Base-by-base conservation (phyloP, 2,797 vertebrate species). In the Notamacropus eugenii region DNA sequence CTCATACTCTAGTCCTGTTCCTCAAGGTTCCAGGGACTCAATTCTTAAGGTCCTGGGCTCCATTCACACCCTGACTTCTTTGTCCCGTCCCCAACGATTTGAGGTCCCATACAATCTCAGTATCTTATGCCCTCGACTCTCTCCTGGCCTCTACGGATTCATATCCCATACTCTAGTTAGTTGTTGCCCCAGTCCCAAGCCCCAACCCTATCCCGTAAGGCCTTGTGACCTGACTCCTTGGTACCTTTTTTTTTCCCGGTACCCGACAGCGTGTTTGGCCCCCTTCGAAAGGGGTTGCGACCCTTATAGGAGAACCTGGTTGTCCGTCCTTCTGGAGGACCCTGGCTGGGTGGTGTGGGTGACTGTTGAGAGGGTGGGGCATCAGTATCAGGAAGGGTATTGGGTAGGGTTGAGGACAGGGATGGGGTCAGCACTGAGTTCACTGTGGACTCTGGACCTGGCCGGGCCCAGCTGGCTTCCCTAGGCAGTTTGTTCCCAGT, bases 391-490 rank as follows among this genome's bases (percentile, higher is more conserved):
- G 97, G 96, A 0, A 91, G 92, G 50, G 13, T 94, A 87, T 97
- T 50, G 3, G 93, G 92, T 95, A 94, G 90, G 90, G 54, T 58
- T 95, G 96, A 96, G 13, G 50, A 93, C 91, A 59, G 94, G 87
- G 97, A 55, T 94, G 93, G 55, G 46, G 59, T 59, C 22, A 92
- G 92, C 93, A 55, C 52, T 46, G 97, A 87, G 95, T 97, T 93
- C 82, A 95, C 74, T 31, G 96, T 59, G 22, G 74, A 27, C 74
- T 82, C 74, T 10, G 92, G 12, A 0, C 93, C 95, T 93, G 95
- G 97, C 95, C 97, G 95, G 91, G 97, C 93, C 98, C 98, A 98
- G 58, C 94, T 96, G 14, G 96, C 98, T 31, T 94, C 94, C 46
- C 97, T 96, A 6, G 97, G 98, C 55, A 98, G 12, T 92, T 93